A percentile compares a stretch with the other conserved stretches of the same genome.
These are phyloP conservation scores for Catharus fuscescens DNA, from an alignment of 2,113 vertebrate genomes.

Conservation along the genomic window DNA sequence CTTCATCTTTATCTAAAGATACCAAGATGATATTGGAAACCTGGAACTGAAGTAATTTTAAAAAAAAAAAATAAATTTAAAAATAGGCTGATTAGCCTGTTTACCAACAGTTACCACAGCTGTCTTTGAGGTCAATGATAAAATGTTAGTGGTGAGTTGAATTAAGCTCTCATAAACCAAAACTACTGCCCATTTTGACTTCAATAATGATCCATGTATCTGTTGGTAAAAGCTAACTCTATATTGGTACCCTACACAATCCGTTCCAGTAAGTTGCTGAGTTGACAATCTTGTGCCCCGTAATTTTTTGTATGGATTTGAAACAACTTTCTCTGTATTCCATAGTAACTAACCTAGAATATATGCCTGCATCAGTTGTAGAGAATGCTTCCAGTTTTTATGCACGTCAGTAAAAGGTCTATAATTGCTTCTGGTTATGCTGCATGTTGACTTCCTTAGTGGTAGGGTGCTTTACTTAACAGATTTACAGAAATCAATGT, in stretches of 20 bases:
- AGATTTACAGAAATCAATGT: neutral
- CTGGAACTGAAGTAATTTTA: neutral
- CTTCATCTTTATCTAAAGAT: neutral
- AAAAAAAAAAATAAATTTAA: neutral
- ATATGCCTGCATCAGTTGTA: slow-evolving; percentile 29
- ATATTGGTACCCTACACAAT: neutral
- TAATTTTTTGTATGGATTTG: slow-evolving; percentile 55
- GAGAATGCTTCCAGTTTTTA: slow-evolving; percentile 41
- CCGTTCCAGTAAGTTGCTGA: neutral
- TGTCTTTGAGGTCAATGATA: neutral
- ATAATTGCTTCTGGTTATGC: slow-evolving; percentile 18
- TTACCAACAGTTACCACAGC: slow-evolving; percentile 15
- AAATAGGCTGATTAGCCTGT: neutral
- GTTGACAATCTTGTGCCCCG: neutral
- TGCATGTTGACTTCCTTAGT: slow-evolving; percentile 45
- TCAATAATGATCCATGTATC: neutral
- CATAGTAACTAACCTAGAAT: slow-evolving; percentile 56
- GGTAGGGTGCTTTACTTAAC: slow-evolving; percentile 41
- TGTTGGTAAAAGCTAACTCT: slow-evolving; percentile 17
- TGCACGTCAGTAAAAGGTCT: slow-evolving; percentile 33
- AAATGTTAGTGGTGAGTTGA: neutral
- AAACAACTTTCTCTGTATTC: slow-evolving; percentile 33
- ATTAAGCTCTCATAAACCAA: neutral
- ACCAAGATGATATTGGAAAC: neutral
- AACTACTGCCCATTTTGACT: neutral